Conservation (phyloP, 2,888 invertebrate genomes). For the Pantelozetes paolii region DNA sequence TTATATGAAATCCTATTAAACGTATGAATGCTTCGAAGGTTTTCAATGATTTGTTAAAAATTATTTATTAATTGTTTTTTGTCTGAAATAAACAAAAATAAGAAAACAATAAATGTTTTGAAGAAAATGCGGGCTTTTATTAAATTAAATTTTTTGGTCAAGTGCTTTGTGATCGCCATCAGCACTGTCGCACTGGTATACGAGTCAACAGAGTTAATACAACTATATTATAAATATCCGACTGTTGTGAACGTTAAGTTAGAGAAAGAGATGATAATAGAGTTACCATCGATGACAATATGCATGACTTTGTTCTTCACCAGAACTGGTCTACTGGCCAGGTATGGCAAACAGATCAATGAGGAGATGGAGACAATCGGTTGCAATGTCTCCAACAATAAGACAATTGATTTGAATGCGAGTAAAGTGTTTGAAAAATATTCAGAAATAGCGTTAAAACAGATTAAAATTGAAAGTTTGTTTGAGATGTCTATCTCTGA, state of each 20-base stretch:
- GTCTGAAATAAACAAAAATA: background rate
- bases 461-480: background rate
- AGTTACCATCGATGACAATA: constrained; percentile 8
- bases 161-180: background rate
- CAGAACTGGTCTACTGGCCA: background rate
- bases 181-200: constrained; percentile 8
- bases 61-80: constrained; percentile 15
- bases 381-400: background rate
- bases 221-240: constrained; percentile 1
- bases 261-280: constrained; percentile 16
- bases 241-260: constrained; percentile 9
- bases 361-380: background rate
- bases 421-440: constrained; percentile 19
- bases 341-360: background rate
- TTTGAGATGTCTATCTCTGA: background rate
- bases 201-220: background rate
- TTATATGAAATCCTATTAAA: constrained; percentile 13
- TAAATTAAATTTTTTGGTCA: background rate
- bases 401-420: constrained; percentile 9
- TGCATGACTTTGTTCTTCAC: background rate
- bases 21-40: background rate
- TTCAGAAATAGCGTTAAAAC: background rate
- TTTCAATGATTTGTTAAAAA: background rate
- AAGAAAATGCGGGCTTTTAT: constrained; percentile 7
- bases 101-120: background rate